phyloP scores from a whole-genome alignment of 2,888 invertebrate species.

The Heliconius sara region DNA sequence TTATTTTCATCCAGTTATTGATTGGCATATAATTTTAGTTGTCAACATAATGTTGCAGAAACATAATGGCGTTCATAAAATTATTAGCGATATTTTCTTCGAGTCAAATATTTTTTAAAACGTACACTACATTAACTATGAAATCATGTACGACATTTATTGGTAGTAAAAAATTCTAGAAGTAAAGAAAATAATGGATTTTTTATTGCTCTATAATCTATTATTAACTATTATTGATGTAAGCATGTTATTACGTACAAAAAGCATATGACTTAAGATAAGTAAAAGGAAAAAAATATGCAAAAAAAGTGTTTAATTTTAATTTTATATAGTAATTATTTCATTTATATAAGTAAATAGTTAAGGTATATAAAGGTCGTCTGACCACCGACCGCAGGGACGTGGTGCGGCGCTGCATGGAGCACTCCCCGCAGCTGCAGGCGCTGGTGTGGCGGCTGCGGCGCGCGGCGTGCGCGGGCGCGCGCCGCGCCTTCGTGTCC shows the following conservation, averaged over 20 bases:
- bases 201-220: not conserved
- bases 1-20: not conserved
- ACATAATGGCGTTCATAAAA: slow-evolving; percentile 15
- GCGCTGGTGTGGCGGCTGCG: slow-evolving; percentile 89
- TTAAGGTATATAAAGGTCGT: not conserved
- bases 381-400: slow-evolving; percentile 68
- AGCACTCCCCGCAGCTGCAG: slow-evolving; percentile 90
- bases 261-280: not conserved
- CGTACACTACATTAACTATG: slow-evolving; percentile 22
- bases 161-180: slow-evolving; percentile 38
- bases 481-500: slow-evolving; percentile 71
- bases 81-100: slow-evolving; percentile 4
- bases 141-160: slow-evolving; percentile 24
- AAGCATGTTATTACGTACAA: not conserved
- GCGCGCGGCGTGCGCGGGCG: slow-evolving; percentile 86
- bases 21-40: not conserved
- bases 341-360: not conserved
- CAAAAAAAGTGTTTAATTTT: too few relatives aligned
- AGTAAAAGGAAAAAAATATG: too few relatives aligned
- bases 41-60: slow-evolving; percentile 3
- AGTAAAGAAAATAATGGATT: slow-evolving; percentile 26
- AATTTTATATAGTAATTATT: too few relatives aligned
- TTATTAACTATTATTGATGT: slow-evolving; percentile 6
- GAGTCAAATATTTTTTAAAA: slow-evolving; percentile 21
- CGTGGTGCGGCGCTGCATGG: slow-evolving; percentile 89